A percentile compares a stretch with the other conserved stretches of the same genome.
phyloP scores from a whole-genome alignment of 2,888 invertebrate genomes.

The Agriopis aurantiaria region DNA sequence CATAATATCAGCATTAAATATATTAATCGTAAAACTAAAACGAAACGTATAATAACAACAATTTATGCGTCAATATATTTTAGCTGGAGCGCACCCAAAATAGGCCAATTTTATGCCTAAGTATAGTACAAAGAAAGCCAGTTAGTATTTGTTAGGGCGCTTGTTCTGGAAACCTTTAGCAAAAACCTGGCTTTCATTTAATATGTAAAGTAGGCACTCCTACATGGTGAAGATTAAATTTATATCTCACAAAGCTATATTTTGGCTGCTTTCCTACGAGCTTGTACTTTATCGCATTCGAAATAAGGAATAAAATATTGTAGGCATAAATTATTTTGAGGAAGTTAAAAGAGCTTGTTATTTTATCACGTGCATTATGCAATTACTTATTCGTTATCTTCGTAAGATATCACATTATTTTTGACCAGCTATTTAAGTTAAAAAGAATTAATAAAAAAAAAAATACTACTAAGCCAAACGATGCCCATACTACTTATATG shows the following conservation, averaged over 20 bases:
- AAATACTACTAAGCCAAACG: too few species aligned
- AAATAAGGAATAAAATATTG: not conserved
- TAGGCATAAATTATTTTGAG: not conserved
- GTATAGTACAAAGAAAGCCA: slow-evolving; percentile 1
- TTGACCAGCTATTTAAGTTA: too few species aligned
- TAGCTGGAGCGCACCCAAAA: not conserved
- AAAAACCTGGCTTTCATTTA: slow-evolving; percentile 29
- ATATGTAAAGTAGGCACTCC: slow-evolving; percentile 32
- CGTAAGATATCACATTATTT: too few species aligned
- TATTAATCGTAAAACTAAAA: too few species aligned
- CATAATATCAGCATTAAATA: too few species aligned
- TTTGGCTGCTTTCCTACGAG: too few species aligned
- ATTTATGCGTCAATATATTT: too few species aligned
- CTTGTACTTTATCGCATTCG: not conserved
- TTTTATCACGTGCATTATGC: not conserved
- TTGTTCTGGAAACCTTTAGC: slow-evolving; percentile 12
- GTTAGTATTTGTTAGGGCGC: slow-evolving; percentile 3
- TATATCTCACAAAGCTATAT: not conserved
- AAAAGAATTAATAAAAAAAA: too few species aligned
- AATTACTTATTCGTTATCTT: not conserved
- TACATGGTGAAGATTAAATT: slow-evolving; percentile 7
- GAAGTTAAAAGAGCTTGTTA: not conserved
- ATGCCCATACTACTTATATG: too few species aligned
- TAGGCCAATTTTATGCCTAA: slow-evolving; percentile 5
- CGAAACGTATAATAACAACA: too few species aligned